Conservation (phyloP, 2,113 vertebrate genomes). For the Hucho hucho region DNA sequence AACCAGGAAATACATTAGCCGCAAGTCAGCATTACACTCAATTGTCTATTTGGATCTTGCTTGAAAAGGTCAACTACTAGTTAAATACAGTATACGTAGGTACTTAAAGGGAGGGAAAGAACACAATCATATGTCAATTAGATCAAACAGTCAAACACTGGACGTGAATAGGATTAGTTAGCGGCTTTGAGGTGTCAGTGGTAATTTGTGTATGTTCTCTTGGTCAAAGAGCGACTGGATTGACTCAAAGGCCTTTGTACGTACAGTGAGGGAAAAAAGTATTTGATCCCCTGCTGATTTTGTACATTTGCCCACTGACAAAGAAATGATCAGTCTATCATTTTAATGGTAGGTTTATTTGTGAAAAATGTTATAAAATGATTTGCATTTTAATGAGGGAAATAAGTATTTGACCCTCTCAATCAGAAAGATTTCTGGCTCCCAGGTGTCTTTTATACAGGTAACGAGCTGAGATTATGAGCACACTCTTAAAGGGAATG, state of each 20-base stretch:
- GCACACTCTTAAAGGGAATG: too few relatives aligned
- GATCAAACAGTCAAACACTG: constrained; percentile 32
- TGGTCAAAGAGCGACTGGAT: neutral
- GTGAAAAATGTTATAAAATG: too few relatives aligned
- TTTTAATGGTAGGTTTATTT: too few relatives aligned
- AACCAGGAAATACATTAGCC: constrained; percentile 40
- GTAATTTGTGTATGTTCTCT: neutral
- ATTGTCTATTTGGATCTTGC: constrained; percentile 27
- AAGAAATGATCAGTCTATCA: too few relatives aligned
- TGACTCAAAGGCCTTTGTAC: neutral
- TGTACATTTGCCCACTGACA: too few relatives aligned
- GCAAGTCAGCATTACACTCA: constrained; percentile 39
- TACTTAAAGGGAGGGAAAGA: constrained; percentile 33
- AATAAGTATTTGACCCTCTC: too few relatives aligned
- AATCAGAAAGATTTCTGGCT: too few relatives aligned
- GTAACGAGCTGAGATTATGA: too few relatives aligned
- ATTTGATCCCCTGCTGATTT: too few relatives aligned
- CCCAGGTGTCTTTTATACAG: too few relatives aligned
- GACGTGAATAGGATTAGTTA: neutral
- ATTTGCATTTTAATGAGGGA: too few relatives aligned
- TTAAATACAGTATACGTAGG: constrained; percentile 18
- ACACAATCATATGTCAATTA: constrained; percentile 51
- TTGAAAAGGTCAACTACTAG: constrained; percentile 49
- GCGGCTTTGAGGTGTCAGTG: neutral
- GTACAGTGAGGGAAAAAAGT: too few relatives aligned